Evolutionary conservation across 2,113 vertebrate species (phyloP).

Genomic region (Smithornis capensis): DNA sequence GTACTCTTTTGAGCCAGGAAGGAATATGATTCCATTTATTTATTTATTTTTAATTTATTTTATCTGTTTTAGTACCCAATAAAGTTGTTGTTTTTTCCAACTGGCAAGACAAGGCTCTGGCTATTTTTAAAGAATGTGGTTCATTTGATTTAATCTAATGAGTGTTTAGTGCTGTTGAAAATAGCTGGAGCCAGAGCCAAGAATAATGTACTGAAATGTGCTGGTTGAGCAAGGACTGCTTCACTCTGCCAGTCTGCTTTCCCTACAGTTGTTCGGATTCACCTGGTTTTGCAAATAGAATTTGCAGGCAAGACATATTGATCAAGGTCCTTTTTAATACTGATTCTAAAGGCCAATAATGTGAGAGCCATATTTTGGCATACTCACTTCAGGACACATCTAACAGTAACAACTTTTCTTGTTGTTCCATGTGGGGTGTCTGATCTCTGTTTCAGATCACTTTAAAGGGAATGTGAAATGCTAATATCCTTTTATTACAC

Average conservation of each 20-base stretch:
- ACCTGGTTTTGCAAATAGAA: background rate
- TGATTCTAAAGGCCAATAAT: background rate
- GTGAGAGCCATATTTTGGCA: background rate
- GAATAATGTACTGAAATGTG: slow-evolving; percentile 57
- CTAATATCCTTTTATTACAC: background rate
- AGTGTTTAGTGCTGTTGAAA: slow-evolving; percentile 56
- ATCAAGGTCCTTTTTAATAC: background rate
- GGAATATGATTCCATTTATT: slow-evolving; percentile 26
- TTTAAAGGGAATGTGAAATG: background rate
- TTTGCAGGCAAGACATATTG: background rate
- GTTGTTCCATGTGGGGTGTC: background rate
- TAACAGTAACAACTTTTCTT: background rate
- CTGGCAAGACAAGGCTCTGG: slow-evolving; percentile 2
- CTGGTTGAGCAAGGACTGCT: slow-evolving; percentile 14
- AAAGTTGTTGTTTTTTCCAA: slow-evolving; percentile 54
- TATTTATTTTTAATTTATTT: slow-evolving; percentile 49
- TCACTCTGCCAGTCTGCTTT: background rate
- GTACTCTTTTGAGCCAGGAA: background rate
- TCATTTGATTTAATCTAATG: slow-evolving; percentile 62
- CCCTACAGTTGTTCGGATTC: background rate
- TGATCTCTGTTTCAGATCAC: background rate
- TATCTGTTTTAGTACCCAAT: slow-evolving; percentile 46
- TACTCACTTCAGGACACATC: background rate
- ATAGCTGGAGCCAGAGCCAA: slow-evolving; percentile 50
- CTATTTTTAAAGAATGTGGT: slow-evolving; percentile 57